A percentile compares a stretch with the other conserved stretches of the same genome.
phyloP scores from a whole-genome alignment of 1,140 invertebrate genomes.

The Philopotamus ludificatus region DNA sequence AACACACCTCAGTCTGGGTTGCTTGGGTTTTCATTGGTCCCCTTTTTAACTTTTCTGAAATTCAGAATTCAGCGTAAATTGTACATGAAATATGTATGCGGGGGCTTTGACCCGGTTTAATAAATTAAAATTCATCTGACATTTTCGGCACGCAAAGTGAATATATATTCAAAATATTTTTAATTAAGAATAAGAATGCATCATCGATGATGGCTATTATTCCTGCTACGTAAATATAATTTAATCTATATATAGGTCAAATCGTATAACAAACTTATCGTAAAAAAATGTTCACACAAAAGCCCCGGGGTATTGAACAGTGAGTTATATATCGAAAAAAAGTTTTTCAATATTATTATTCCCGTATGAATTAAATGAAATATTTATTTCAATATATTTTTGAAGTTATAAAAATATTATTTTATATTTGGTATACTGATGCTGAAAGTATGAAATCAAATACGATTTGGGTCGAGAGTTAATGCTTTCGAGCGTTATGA shows the following conservation, averaged over 20 bases:
- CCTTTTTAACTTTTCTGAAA: conserved; percentile 74
- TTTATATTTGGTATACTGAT: too few relatives aligned
- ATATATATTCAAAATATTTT: too few relatives aligned
- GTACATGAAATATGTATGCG: too few relatives aligned
- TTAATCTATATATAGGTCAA: neutral
- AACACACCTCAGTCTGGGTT: conserved; percentile 81
- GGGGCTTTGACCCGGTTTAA: too few relatives aligned
- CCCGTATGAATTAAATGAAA: neutral
- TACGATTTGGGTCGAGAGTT: neutral
- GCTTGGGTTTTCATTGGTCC: conserved; percentile 89
- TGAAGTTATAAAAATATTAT: too few relatives aligned
- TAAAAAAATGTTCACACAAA: neutral
- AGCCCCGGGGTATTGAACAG: neutral
- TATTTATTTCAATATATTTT: neutral
- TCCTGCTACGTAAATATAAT: too few relatives aligned
- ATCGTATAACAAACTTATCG: neutral
- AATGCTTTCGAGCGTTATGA: neutral
- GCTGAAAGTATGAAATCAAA: neutral
- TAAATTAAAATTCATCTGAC: too few relatives aligned
- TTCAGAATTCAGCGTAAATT: too few relatives aligned
- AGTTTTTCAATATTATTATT: conserved; percentile 19
- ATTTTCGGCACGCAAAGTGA: too few relatives aligned
- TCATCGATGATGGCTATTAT: too few relatives aligned
- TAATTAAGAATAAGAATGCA: too few relatives aligned
- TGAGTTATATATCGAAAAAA: neutral